Evolutionary conservation across 1,140 invertebrate genomes (phyloP).

Genomic region (Amphibalanus amphitrite): DNA sequence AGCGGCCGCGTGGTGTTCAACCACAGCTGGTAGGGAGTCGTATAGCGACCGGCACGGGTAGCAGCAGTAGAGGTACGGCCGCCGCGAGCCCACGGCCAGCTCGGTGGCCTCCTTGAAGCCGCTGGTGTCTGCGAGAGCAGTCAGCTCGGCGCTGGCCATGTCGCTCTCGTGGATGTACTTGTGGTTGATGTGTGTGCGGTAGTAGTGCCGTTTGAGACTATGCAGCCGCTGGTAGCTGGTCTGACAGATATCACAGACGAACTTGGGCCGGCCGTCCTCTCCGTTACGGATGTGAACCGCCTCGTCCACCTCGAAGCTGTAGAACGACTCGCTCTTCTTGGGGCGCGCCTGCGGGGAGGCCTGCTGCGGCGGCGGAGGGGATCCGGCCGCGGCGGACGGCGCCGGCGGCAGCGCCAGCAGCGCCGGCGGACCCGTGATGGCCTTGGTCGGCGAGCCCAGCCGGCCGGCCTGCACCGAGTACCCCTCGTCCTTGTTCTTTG

Average conservation of each 20-base stretch:
- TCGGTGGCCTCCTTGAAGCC: background rate
- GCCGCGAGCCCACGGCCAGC: background rate
- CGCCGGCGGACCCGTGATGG: no score
- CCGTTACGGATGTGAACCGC: no score
- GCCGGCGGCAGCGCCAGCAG: no score
- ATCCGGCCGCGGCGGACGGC: no score
- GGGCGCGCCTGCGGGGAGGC: no score
- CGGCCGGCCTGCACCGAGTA: constrained; percentile 13
- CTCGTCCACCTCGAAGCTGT: no score
- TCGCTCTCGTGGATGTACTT: constrained; percentile 31
- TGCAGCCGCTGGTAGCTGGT: constrained; percentile 33
- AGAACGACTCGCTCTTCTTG: no score
- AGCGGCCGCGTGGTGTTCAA: background rate
- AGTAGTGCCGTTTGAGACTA: constrained; percentile 36
- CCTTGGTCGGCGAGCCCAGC: no score
- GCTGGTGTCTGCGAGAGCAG: background rate
- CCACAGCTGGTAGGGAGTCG: background rate
- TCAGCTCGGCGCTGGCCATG: constrained; percentile 21
- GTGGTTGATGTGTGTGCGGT: constrained; percentile 35
- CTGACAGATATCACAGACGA: constrained; percentile 33
- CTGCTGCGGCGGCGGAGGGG: no score
- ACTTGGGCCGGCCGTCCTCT: no score
- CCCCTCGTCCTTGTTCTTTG: background rate
- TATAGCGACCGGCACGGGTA: background rate
- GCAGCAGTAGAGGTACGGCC: background rate